Conservation (phyloP, 2,888 invertebrate species). For the Flexamia atlantica region DNA sequence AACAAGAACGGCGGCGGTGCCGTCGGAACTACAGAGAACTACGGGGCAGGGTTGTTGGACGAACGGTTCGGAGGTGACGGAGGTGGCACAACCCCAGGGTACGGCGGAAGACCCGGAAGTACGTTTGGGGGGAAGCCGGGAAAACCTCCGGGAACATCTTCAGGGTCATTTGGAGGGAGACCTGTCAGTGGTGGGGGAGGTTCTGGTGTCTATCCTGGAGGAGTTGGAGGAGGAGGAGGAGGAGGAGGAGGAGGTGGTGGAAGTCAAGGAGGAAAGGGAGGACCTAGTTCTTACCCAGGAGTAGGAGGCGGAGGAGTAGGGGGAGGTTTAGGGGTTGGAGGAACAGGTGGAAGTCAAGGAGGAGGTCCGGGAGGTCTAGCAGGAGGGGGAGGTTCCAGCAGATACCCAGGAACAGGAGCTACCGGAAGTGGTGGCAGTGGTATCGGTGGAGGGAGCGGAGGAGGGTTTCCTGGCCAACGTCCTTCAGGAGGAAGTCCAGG, state of each 20-base stretch:
- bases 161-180: background rate
- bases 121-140: background rate
- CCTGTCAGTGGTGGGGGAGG: background rate
- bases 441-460: too few relatives aligned
- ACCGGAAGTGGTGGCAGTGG: too few relatives aligned
- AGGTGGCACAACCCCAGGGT: background rate
- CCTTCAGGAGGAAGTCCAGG: background rate
- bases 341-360: too few relatives aligned
- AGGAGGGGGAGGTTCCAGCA: too few relatives aligned
- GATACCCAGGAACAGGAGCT: too few relatives aligned
- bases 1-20: constrained; percentile 76
- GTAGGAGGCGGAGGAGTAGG: too few relatives aligned
- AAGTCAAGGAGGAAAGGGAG: background rate
- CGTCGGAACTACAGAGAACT: constrained; percentile 64
- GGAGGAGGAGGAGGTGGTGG: background rate
- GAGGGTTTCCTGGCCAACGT: too few relatives aligned
- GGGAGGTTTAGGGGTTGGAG: too few relatives aligned
- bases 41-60: constrained; percentile 8
- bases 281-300: background rate
- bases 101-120: constrained; percentile 1
- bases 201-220: background rate
- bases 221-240: too few relatives aligned
- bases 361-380: too few relatives aligned
- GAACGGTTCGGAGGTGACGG: background rate
- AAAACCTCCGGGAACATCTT: background rate